Evolutionary conservation across 2,113 vertebrate genomes (phyloP).

Genomic region (Leptobrachium ailaonicum): DNA sequence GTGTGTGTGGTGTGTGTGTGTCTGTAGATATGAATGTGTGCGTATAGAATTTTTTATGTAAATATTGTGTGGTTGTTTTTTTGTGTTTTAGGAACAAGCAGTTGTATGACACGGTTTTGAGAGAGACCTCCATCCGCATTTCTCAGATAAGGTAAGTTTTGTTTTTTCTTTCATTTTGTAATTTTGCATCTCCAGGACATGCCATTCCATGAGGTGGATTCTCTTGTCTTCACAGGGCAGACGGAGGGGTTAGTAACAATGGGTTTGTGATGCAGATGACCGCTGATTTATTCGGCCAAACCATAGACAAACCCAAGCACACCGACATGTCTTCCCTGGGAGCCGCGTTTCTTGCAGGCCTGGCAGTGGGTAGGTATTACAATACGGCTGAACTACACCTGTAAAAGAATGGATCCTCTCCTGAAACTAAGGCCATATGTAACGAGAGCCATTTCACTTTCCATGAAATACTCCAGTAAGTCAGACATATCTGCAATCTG

Average conservation of each 20-base stretch:
- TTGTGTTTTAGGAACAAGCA: slow-evolving; percentile 83
- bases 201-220: background rate
- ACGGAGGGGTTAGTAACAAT: slow-evolving; percentile 91
- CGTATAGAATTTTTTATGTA: too few species aligned
- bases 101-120: slow-evolving; percentile 83
- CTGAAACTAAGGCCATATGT: too few species aligned
- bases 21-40: too few species aligned
- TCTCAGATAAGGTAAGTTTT: slow-evolving; percentile 78
- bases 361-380: slow-evolving; percentile 78
- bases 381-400: too few species aligned
- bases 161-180: background rate
- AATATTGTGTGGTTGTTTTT: too few species aligned
- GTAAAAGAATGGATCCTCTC: background rate
- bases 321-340: slow-evolving; percentile 92
- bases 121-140: slow-evolving; percentile 79
- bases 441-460: too few species aligned
- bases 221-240: slow-evolving; percentile 70
- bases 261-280: slow-evolving; percentile 94
- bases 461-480: too few species aligned
- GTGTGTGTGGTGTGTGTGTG: too few species aligned
- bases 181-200: background rate
- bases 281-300: slow-evolving; percentile 82
- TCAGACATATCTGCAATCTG: too few species aligned
- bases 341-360: slow-evolving; percentile 88
- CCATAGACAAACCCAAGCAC: slow-evolving; percentile 73